Percentiles rank a stretch among this genome's conserved stretches.
These are phyloP conservation scores for Leucania comma DNA, from an alignment of 2,888 invertebrate genomes.

Conservation along the genomic window DNA sequence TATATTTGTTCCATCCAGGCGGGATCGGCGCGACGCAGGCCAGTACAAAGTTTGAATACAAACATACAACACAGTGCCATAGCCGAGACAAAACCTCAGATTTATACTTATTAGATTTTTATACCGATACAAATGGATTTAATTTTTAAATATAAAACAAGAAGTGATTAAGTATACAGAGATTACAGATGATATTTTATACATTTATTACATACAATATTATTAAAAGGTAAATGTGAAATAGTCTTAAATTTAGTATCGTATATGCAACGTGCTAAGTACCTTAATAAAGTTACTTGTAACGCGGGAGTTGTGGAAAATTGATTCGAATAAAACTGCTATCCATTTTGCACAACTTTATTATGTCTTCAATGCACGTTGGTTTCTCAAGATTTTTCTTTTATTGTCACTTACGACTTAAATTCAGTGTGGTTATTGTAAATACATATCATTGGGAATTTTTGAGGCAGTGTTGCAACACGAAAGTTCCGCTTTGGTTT, in stretches of 20 bases:
- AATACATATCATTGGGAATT: constrained; percentile 86
- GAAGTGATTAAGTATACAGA: constrained; percentile 91
- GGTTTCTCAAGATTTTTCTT: constrained; percentile 50
- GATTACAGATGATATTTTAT: constrained; percentile 91
- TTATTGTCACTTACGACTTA: constrained; percentile 58
- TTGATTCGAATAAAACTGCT: constrained; percentile 59
- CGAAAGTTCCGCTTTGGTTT: constrained; percentile 61
- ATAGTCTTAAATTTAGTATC: constrained; percentile 88
- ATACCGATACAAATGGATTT: constrained; percentile 91
- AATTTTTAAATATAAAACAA: constrained; percentile 90
- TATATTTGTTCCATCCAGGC: constrained; percentile 72
- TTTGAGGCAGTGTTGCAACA: constrained; percentile 81
- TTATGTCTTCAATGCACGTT: constrained; percentile 60
- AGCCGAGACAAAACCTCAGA: constrained; percentile 89
- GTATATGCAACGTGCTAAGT: constrained; percentile 82
- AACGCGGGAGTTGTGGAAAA: constrained; percentile 71
- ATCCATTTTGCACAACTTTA: constrained; percentile 70
- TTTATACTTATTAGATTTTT: constrained; percentile 90
- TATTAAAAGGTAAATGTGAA: constrained; percentile 88
- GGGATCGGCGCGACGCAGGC: constrained; percentile 77
- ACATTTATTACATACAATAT: constrained; percentile 91
- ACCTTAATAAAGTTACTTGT: constrained; percentile 71
- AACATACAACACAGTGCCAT: constrained; percentile 87
- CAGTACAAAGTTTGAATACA: constrained; percentile 89
- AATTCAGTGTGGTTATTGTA: constrained; percentile 81